Conservation (phyloP, 2,113 vertebrate genomes). For the Podarcis cretensis region DNA sequence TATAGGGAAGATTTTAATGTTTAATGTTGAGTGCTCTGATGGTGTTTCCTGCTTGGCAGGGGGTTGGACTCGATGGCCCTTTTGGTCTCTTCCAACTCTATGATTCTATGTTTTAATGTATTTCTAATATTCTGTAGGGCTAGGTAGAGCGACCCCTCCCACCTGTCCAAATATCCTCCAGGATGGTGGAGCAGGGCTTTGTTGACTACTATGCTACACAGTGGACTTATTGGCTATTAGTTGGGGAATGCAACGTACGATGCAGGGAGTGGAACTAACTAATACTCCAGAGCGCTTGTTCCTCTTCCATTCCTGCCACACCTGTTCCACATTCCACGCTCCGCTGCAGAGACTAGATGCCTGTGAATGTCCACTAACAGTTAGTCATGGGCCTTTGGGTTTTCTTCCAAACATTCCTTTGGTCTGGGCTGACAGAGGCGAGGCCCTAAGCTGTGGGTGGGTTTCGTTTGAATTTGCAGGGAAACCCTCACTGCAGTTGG, state of each 20-base stretch:
- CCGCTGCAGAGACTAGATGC: slow-evolving; percentile 58
- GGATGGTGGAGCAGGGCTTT: no score
- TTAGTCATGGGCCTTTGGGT: slow-evolving; percentile 15
- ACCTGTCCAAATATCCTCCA: no score
- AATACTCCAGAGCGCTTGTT: background rate
- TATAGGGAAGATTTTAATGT: no score
- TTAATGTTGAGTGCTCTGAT: no score
- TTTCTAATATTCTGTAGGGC: no score
- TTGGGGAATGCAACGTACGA: background rate
- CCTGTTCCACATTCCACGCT: slow-evolving; percentile 6
- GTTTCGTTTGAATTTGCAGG: no score
- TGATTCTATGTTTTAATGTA: no score
- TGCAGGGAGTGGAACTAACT: background rate
- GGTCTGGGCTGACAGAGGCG: background rate
- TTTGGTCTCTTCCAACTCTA: no score
- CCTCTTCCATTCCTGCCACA: background rate
- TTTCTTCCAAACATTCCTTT: slow-evolving; percentile 16
- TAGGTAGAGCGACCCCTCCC: no score
- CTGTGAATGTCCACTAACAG: slow-evolving; percentile 50
- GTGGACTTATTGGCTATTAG: background rate
- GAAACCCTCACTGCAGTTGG: background rate
- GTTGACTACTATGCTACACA: no score
- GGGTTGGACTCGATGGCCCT: no score
- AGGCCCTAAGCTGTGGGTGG: background rate
- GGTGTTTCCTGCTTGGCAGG: no score